Conservation (phyloP, 2,797 vertebrate genomes). For the Gallinago stenura region DNA sequence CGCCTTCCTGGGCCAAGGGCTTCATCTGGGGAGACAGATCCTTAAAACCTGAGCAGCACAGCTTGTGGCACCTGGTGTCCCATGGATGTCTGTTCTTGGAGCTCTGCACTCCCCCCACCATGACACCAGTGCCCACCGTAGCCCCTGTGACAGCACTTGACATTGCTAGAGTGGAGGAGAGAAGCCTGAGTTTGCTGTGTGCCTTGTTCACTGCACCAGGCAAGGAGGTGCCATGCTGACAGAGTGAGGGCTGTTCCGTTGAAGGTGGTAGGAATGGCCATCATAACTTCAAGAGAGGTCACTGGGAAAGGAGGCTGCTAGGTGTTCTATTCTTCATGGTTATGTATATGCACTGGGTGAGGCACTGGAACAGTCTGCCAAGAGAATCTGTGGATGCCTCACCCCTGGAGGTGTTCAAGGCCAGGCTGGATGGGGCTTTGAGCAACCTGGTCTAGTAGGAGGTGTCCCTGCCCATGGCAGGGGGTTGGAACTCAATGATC, state of each 20-base stretch:
- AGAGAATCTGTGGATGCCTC: neutral
- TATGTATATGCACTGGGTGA: neutral
- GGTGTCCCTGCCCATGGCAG: neutral
- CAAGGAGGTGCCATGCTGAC: neutral
- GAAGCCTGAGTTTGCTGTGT: neutral
- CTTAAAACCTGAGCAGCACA: neutral
- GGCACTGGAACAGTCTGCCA: neutral
- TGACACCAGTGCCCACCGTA: rapidly evolving
- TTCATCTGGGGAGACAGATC: neutral
- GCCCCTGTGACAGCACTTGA: neutral
- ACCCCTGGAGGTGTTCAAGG: neutral
- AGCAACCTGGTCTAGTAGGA: neutral
- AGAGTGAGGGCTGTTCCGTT: neutral
- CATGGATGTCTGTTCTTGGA: neutral
- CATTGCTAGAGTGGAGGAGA: neutral
- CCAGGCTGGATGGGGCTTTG: neutral
- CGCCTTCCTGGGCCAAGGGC: neutral
- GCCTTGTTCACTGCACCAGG: neutral
- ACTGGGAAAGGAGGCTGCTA: neutral
- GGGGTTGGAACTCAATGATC: neutral
- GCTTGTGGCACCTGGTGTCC: rapidly evolving
- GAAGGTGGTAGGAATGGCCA: neutral
- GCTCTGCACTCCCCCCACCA: neutral
- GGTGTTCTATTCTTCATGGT: neutral
- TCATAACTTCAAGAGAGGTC: neutral